Evolutionary conservation across 2,113 vertebrate species (phyloP), one percentile per base, ranked within the genome.

Genomic region (Sorex fumeus): DNA sequence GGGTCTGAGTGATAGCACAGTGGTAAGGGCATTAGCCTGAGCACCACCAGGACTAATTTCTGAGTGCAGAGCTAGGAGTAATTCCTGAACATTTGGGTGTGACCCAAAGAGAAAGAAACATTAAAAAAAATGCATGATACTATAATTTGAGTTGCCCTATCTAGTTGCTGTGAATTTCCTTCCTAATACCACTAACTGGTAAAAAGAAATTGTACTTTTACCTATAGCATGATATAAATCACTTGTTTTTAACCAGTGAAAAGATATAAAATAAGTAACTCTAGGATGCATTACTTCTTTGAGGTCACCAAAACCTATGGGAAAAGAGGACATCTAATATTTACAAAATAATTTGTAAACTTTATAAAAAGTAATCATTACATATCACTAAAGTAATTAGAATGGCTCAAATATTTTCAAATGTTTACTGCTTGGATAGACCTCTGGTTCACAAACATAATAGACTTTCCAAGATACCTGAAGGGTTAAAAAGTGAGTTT

Each of bases 201-300:
- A 77, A 94, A 12, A 87, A 74, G 27, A 79, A 94, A 79, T 13
- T 83, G n/a, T 90, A 81, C 15, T 84, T 91, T 95, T 84, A 84
- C 3, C 82, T 93, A 87, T 0, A 91, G 8, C 8, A 84, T 77
- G 36, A 92, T 72, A 69, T 60, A 75, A 64, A 86, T 62, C 30
- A 75, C n/a, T 69, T 85, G 30, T 87, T 75, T 91, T 93, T 85
- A 19, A 81, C 28, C 36, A 87, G 64, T 27, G 12, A 84, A 83
- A 62, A 87, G 47, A 87, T 90, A 91, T 47, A 81, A 82, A 81
- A 88, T 0, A 64, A 36, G 9, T 66, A 94, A 71, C 13, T 80
- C 8, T 53, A 45, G 3, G 40, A 83, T 74, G 28, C 7, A 71
- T 64, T 70, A 62, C 75, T 85, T 88, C 64, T 87, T 78, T 94